phyloP scores from a whole-genome alignment of 2,113 vertebrate genomes.

The Petromus typicus region DNA sequence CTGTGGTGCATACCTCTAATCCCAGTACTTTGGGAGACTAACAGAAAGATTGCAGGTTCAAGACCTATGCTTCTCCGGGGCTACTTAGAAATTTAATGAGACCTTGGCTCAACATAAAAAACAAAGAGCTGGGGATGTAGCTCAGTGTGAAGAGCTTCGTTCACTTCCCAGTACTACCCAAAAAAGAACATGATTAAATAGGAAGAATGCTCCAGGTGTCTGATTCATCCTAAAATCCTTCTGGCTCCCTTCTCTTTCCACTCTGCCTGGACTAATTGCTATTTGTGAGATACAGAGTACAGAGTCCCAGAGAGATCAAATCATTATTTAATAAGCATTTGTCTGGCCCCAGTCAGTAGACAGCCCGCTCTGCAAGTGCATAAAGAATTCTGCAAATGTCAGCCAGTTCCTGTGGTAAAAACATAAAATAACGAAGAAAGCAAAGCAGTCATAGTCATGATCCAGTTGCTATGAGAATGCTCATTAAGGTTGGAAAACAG shows the following conservation, averaged over 20 bases:
- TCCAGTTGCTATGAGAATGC: not conserved
- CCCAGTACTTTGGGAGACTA: not conserved
- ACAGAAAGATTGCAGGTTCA: not conserved
- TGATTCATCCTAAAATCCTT: not conserved
- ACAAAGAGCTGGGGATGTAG: not conserved
- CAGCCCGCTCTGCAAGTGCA: not conserved
- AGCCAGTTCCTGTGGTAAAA: not conserved
- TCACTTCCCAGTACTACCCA: not conserved
- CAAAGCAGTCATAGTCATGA: not conserved
- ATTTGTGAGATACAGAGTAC: not conserved
- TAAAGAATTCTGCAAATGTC: not conserved
- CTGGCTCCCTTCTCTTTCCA: not conserved
- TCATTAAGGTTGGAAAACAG: not conserved
- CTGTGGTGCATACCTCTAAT: not conserved
- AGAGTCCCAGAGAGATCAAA: not conserved
- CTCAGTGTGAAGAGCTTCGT: not conserved
- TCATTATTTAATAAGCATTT: not conserved
- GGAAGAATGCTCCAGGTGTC: not conserved
- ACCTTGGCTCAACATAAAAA: not conserved
- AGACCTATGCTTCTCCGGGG: not conserved
- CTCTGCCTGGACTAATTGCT: not conserved
- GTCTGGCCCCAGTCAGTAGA: not conserved
- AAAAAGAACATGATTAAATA: not conserved
- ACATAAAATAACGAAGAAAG: not conserved
- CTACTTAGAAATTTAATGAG: not conserved